phyloP scores from a whole-genome alignment of 2,113 vertebrate species.

The Planiliza haematocheilus region DNA sequence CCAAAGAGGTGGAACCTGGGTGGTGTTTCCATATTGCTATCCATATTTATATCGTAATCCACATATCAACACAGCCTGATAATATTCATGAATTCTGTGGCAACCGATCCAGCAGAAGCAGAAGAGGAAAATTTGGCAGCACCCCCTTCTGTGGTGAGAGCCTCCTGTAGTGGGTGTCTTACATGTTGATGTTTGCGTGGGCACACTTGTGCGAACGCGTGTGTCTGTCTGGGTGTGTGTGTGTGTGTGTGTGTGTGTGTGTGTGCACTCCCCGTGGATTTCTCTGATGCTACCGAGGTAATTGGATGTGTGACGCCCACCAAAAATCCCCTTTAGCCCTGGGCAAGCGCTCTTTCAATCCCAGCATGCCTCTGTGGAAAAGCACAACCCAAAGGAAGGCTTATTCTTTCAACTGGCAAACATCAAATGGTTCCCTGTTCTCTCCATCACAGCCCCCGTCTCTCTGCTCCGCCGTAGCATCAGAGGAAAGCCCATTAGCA shows the following conservation, averaged over 20 bases:
- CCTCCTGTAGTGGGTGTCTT: conserved; percentile 60
- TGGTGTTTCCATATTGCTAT: conserved; percentile 67
- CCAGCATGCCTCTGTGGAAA: conserved; percentile 76
- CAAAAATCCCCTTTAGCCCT: conserved; percentile 80
- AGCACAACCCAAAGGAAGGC: conserved; percentile 79
- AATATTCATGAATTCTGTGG: conserved; percentile 75
- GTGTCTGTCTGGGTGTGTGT: conserved; percentile 53
- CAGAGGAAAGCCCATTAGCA: conserved; percentile 71
- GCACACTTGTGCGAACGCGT: conserved; percentile 5
- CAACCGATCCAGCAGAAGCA: conserved; percentile 48
- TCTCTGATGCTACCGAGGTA: conserved; percentile 79
- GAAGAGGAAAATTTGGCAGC: conserved; percentile 54
- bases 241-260: conserved; percentile 45
- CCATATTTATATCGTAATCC: conserved; percentile 74
- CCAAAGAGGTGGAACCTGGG: conserved; percentile 62
- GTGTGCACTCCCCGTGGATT: conserved; percentile 60
- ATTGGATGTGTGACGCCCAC: conserved; percentile 84
- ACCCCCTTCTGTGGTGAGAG: conserved; percentile 40
- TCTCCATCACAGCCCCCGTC: conserved; percentile 65
- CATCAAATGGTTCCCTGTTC: conserved; percentile 80
- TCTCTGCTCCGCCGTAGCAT: conserved; percentile 53
- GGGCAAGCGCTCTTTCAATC: conserved; percentile 80
- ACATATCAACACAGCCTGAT: conserved; percentile 68
- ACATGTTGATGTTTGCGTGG: conserved; percentile 41
- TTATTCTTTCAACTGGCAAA: conserved; percentile 81